These are phyloP conservation scores for Oxystoma pomonae DNA, from an alignment of 2,888 invertebrate species.

Conservation along the genomic window DNA sequence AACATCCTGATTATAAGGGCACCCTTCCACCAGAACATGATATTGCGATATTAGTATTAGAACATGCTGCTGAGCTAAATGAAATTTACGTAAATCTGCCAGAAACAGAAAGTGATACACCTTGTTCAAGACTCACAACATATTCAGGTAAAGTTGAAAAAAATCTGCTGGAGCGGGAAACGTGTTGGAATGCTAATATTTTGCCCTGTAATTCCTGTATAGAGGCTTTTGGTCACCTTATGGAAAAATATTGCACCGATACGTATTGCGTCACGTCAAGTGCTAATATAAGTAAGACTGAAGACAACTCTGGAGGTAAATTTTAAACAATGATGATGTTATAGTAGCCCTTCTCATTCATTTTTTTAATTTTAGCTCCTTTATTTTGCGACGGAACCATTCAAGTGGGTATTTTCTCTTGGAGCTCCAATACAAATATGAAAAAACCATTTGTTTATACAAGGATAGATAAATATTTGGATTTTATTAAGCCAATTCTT, in stretches of 20 bases:
- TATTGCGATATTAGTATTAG: not conserved
- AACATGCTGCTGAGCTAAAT: not conserved
- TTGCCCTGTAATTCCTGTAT: not conserved
- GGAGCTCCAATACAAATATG: no score
- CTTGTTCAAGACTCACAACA: not conserved
- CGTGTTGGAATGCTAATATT: not conserved
- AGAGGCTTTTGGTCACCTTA: not conserved
- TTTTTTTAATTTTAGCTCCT: not conserved
- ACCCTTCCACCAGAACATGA: not conserved
- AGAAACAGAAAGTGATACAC: not conserved
- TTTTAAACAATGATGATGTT: no score
- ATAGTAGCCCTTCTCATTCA: no score
- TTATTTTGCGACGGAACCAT: not conserved
- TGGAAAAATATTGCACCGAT: not conserved
- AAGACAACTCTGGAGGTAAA: no score
- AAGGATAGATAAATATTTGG: not conserved
- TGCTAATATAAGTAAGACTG: no score
- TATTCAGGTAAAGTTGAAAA: not conserved
- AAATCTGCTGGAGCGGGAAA: not conserved
- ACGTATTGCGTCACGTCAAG: not conserved
- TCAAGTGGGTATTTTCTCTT: not conserved
- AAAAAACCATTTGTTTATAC: not conserved
- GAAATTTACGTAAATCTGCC: not conserved
- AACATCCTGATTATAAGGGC: not conserved
- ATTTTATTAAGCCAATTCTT: no score